Evolutionary conservation across 1,140 invertebrate species (phyloP).

Genomic region (Phenacoccus solenopsis): DNA sequence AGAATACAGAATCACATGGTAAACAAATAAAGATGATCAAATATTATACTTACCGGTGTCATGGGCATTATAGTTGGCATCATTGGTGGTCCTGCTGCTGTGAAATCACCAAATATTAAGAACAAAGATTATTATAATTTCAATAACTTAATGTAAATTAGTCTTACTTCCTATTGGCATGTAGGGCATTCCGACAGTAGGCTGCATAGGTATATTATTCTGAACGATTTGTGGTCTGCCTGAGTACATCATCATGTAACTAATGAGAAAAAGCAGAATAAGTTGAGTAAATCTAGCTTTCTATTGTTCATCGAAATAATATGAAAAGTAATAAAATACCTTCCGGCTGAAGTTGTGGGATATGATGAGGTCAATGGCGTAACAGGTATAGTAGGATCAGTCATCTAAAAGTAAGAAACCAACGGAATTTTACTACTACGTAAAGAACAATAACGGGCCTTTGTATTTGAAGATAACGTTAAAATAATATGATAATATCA

Average conservation of each 20-base stretch:
- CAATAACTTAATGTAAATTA: not conserved
- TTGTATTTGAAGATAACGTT: no score
- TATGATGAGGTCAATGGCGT: not conserved
- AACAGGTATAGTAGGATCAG: not conserved
- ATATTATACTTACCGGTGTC: constrained; percentile 34
- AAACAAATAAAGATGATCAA: constrained; percentile 4
- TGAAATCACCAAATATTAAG: not conserved
- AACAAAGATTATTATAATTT: no score
- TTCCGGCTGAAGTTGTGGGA: not conserved
- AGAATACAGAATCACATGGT: not conserved
- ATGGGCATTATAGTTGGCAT: constrained; percentile 40
- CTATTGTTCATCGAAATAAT: not conserved
- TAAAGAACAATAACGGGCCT: no score
- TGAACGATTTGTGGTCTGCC: not conserved
- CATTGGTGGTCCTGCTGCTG: constrained; percentile 33
- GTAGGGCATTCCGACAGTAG: not conserved
- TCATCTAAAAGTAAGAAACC: constrained; percentile 6
- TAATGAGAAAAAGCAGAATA: not conserved
- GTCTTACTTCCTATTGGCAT: not conserved
- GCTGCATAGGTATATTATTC: constrained; percentile 5
- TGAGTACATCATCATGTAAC: constrained; percentile 4
- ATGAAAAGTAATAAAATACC: not conserved
- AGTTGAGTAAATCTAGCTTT: not conserved
- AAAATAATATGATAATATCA: no score
- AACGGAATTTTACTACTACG: no score